Evolutionary conservation across 1,140 invertebrate genomes (phyloP), one percentile per base, ranked within the genome.

Genomic region (Drosophila ohnishii): DNA sequence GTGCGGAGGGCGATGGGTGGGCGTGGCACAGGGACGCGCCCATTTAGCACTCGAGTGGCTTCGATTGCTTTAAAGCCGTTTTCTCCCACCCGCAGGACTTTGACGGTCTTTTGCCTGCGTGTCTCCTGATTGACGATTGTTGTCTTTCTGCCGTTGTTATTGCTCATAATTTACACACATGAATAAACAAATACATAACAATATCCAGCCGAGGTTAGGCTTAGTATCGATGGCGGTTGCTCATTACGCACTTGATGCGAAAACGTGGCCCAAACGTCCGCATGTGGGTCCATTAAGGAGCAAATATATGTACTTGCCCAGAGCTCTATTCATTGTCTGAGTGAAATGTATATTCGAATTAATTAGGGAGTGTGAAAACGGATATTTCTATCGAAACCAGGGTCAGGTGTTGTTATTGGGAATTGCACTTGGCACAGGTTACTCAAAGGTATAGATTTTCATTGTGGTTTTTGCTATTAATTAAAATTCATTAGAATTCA

Each of bases 1-100:
- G 79, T 71, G 69, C 34, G 11, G 60, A 53, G 61, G 16, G 64
- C 34, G 57, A 22, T 13, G 40, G 45, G 13, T 58, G 56, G 72
- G 63, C 57, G 77, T 61, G 51, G 45, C 63, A 44, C 22, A 48
- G 39, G 42, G 61, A 50, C 40, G 19, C 55, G 62, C 73, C 63
- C 74, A 67, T 73, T 51, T 72, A 61, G 60, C 64, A 58, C 63
- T 81, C 64, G 60, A 78, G 64, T 86, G 59, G 35, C 50, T 75
- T 87, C 65, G 78, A 82, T 82, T 77, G 81, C 73, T 80, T 86
- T 82, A 78, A 81, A 85, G 70, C 65, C 39, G 8, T 53, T 51
- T 56, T 66, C 25, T 56, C 22, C 40, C 30, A n/a, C 7, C 16
- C 14, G 13, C 25, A 44, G 28, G 13, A 56, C 48, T 64, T 64